Evolutionary conservation across 53 echinoderm and acorn worm species (phyloP), one percentile per base, ranked within the genome.

Genomic region (Actinopyga echinites): DNA sequence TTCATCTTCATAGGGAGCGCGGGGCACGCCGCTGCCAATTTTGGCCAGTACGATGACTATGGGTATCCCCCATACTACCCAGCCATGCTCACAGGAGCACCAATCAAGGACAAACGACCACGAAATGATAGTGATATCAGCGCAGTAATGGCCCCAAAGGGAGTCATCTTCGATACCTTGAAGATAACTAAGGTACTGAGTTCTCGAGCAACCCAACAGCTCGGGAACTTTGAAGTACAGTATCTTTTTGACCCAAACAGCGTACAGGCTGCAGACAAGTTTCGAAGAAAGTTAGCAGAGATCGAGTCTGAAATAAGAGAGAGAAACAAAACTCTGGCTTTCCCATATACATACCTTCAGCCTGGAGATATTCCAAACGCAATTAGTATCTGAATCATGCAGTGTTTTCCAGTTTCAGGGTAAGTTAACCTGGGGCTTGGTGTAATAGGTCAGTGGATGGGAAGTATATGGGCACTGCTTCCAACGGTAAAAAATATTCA

Each of bases 151-250:
- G 89, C 93, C 0, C 37, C 88, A 24, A 95, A 93, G 30, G 89
- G 88, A 9, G 88, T 38, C 79, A 91, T 89, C 8, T 22, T 91
- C 29, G 85, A 79, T 53, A 84, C 91, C 31, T 93, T 95, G 95
- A 26, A 87, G 71, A 88, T 95, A 24, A 93, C 93, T 59, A 86
- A 78, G 65, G 83, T 95, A 12, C 89, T 95, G 26, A 95, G 95
- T 87, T 89, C 93, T 28, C 83, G 93, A 43, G 95, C 90, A 40
- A 95, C 95, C 45, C 91, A 95, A 33, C 45, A 58, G 10, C 85
- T 95, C 28, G 92, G 88, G n/a, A 90, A 95, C 84, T 95, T 93
- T 35, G 95, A 95, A 57, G 90, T 95, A 0, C 69, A 90, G 53
- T 95, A 95, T 74, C 78, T 90, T 13, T 90, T 88, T 52, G 92